A percentile compares a stretch with the other conserved stretches of the same genome.
Conservation (phyloP, 2,797 vertebrate genomes). For the Rallus crepitans region DNA sequence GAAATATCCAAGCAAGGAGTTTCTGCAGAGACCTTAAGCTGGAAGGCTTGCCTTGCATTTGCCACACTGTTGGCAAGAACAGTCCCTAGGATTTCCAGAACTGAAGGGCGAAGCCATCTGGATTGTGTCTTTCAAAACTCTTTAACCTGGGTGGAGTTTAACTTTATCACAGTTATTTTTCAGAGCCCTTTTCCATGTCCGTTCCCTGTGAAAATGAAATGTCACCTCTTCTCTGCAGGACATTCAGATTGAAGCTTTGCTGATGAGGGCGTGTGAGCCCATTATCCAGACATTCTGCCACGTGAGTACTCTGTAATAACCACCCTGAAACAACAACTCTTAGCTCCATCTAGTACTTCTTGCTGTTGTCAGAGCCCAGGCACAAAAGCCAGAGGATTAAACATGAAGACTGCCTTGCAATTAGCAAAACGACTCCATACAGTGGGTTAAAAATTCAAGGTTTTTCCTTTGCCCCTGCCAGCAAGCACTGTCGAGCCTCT, state of each 20-base stretch:
- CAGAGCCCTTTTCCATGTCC: not conserved
- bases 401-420: not conserved
- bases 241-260: constrained; percentile 94
- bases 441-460: not conserved
- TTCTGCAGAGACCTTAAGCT: not conserved
- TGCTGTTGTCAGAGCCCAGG: not conserved
- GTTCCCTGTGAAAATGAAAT: not conserved
- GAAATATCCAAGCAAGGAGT: not conserved
- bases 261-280: constrained; percentile 94
- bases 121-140: not conserved
- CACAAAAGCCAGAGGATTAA: not conserved
- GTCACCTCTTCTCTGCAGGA: constrained; percentile 80
- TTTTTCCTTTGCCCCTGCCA: not conserved
- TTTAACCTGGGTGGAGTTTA: not conserved
- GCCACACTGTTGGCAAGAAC: not conserved
- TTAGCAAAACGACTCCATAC: not conserved
- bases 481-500: not conserved
- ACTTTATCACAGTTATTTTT: not conserved
- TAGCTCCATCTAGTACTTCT: not conserved
- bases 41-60: not conserved
- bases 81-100: not conserved
- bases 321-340: not conserved
- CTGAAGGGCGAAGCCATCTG: not conserved
- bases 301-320: constrained; percentile 77
- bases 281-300: constrained; percentile 94